phyloP scores from a whole-genome alignment of 2,888 invertebrate genomes.

The Gisinianus flammeolus region DNA sequence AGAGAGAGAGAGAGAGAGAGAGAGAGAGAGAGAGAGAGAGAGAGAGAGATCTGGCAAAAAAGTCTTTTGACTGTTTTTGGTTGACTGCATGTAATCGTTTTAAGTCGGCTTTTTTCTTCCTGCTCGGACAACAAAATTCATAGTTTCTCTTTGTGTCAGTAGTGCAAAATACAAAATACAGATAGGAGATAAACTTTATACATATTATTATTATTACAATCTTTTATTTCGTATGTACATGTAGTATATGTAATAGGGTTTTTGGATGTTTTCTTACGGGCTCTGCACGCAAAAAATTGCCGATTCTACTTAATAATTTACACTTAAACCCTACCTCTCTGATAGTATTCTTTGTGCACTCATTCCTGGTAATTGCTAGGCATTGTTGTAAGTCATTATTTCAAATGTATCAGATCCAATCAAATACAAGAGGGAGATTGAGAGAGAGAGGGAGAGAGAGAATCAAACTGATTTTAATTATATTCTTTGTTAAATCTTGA shows the following conservation, averaged over 20 bases:
- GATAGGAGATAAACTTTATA: background rate
- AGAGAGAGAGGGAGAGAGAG: background rate
- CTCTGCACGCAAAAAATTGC: background rate
- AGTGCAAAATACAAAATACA: background rate
- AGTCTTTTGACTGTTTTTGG: background rate
- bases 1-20: background rate
- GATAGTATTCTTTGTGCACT: background rate
- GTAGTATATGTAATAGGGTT: background rate
- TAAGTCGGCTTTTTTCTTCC: background rate
- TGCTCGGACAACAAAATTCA: background rate
- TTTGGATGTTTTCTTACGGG: background rate
- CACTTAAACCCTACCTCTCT: background rate
- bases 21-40: background rate
- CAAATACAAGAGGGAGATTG: background rate
- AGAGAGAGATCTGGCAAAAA: background rate
- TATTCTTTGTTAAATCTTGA: background rate
- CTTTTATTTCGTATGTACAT: background rate
- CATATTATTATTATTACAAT: background rate
- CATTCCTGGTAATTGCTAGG: background rate
- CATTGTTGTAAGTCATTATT: too few species aligned
- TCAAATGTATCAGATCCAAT: background rate
- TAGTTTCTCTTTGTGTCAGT: conserved; percentile 10
- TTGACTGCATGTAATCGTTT: background rate
- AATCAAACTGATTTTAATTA: background rate
- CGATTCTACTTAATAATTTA: background rate